A percentile compares a stretch with the other conserved stretches of the same genome.
Evolutionary conservation across 2,888 invertebrate genomes (phyloP).

Genomic region (Aphodius sticticus): DNA sequence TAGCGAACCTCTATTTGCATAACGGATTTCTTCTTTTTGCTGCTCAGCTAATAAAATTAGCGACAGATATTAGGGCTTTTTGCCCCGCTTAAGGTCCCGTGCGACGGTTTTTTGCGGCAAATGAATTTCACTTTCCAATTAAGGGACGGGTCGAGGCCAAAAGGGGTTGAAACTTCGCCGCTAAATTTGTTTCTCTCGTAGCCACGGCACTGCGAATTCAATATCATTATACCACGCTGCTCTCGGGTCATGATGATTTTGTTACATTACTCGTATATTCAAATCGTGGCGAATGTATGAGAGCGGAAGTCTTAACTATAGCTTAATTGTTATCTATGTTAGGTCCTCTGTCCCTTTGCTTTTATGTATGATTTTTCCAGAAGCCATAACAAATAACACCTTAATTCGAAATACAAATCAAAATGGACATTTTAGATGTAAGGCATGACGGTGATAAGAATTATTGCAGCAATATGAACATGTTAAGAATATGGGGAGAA

Average conservation of each 20-base stretch:
- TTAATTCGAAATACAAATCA: no score
- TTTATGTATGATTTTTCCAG: no score
- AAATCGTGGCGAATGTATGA: neutral
- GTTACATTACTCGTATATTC: neutral
- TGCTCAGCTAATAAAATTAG: slow-evolving; percentile 20
- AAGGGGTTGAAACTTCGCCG: neutral
- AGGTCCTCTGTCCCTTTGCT: no score
- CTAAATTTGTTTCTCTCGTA: slow-evolving; percentile 4
- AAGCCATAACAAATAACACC: no score
- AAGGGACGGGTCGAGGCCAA: slow-evolving; percentile 4
- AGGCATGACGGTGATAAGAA: no score
- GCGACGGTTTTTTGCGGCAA: neutral
- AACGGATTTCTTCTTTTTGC: slow-evolving; percentile 25
- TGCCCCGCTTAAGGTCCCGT: slow-evolving; percentile 9
- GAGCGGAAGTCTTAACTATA: no score
- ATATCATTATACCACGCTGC: neutral
- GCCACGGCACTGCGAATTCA: neutral
- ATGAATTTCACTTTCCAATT: slow-evolving; percentile 4
- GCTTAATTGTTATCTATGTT: no score
- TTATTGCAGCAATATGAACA: no score
- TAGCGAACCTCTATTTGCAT: slow-evolving; percentile 29
- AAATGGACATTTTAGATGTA: no score
- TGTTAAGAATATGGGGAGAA: no score
- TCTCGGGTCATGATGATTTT: neutral
- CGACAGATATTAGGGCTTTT: slow-evolving; percentile 25